Evolutionary conservation across 2,888 invertebrate genomes (phyloP).

Genomic region (Drosophila affinis): DNA sequence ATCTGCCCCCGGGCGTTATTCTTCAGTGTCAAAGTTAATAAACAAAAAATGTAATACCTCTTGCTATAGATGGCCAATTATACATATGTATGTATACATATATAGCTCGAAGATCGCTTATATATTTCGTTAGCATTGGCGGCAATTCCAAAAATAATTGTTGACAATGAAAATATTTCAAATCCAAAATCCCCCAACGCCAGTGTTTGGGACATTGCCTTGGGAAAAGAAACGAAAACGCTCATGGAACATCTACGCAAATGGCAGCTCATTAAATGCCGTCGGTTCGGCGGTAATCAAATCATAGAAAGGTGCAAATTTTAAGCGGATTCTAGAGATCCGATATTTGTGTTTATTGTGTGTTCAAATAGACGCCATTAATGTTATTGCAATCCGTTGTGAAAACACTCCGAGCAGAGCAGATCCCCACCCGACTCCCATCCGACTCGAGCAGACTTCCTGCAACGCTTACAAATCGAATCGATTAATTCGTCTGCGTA

Average conservation of each 20-base stretch:
- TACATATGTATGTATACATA: background rate
- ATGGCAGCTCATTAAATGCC: conserved; percentile 48
- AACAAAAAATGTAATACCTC: conserved; percentile 2
- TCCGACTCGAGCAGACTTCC: background rate
- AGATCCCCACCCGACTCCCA: background rate
- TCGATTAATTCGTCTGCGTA: background rate
- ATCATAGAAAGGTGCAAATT: conserved; percentile 17
- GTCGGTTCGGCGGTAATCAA: conserved; percentile 36
- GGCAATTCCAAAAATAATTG: conserved; percentile 60
- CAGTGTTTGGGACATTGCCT: conserved; percentile 21
- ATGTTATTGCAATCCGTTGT: conserved; percentile 47
- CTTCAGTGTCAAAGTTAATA: conserved; percentile 32
- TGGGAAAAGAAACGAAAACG: conserved; percentile 33
- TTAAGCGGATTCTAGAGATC: conserved; percentile 15
- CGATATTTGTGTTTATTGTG: conserved; percentile 23
- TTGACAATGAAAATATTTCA: conserved; percentile 66
- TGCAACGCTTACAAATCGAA: conserved; percentile 4
- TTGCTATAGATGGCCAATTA: background rate
- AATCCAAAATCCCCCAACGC: conserved; percentile 28
- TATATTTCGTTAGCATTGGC: conserved; percentile 32
- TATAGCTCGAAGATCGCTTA: conserved; percentile 9
- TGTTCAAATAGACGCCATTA: conserved; percentile 47
- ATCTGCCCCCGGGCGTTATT: conserved; percentile 1
- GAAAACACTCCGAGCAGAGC: conserved; percentile 31
- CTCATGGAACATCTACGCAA: conserved; percentile 45